Conservation (phyloP, 2,888 invertebrate genomes). For the Lamellibrachia columna region DNA sequence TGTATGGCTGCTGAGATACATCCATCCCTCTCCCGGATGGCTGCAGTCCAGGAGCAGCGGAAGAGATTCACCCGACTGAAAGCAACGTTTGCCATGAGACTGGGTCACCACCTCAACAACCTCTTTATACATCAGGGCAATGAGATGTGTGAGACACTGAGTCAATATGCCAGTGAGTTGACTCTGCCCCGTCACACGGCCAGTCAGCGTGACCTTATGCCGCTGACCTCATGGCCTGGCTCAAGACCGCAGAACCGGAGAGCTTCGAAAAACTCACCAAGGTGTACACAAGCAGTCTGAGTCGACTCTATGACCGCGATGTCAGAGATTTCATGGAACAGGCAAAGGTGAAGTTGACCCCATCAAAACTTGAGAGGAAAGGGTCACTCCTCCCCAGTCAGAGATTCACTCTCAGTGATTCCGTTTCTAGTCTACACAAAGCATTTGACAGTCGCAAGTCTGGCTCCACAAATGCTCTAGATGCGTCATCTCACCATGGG, state of each 20-base stretch:
- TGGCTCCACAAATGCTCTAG: conserved; percentile 53
- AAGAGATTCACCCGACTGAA: conserved; percentile 81
- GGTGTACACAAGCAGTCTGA: conserved; percentile 82
- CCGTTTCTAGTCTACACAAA: conserved; percentile 41
- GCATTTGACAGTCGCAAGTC: conserved; percentile 47
- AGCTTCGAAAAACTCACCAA: conserved; percentile 79
- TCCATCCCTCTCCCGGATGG: conserved; percentile 68
- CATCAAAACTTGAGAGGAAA: conserved; percentile 37
- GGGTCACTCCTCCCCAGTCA: background rate
- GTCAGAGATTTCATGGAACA: conserved; percentile 81
- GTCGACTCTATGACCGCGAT: conserved; percentile 89
- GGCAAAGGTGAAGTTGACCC: conserved; percentile 72
- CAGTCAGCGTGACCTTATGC: conserved; percentile 86
- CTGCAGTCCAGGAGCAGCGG: conserved; percentile 83
- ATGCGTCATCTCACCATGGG: conserved; percentile 60
- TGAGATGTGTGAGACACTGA: conserved; percentile 75
- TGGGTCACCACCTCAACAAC: conserved; percentile 92
- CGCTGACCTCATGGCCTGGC: conserved; percentile 90
- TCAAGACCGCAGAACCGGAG: conserved; percentile 85
- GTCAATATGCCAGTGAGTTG: conserved; percentile 66
- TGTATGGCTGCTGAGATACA: conserved; percentile 73
- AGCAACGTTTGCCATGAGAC: conserved; percentile 81
- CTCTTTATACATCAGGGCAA: conserved; percentile 90
- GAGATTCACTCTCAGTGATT: conserved; percentile 25
- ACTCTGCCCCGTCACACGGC: conserved; percentile 80